Evolutionary conservation across 2,888 invertebrate species (phyloP).

Genomic region (Drosophila quinaria): DNA sequence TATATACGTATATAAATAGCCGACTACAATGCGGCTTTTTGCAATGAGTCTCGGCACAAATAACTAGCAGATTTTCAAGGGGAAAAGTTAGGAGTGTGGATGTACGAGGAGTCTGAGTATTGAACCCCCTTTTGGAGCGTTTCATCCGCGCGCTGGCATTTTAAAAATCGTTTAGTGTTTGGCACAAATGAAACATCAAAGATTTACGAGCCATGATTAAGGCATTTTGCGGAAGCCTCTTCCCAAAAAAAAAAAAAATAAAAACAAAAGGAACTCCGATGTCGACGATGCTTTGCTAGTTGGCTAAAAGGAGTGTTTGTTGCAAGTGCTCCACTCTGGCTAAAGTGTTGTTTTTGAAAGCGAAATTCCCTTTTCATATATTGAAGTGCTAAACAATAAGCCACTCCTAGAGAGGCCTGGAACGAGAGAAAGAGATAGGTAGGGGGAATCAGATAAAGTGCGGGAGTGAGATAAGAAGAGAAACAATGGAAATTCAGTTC

Average conservation of each 20-base stretch:
- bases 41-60: constrained; percentile 33
- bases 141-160: constrained; percentile 35
- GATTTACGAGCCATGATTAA: constrained; percentile 82
- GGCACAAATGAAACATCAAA: constrained; percentile 83
- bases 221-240: constrained; percentile 58
- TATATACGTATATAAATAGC: constrained; percentile 17
- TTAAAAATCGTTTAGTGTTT: constrained; percentile 79
- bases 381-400: constrained; percentile 61
- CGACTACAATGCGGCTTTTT: constrained; percentile 32
- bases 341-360: constrained; percentile 65
- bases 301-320: constrained; percentile 38
- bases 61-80: constrained; percentile 13
- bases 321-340: constrained; percentile 50
- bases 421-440: not conserved
- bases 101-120: not conserved
- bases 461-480: not conserved
- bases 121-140: constrained; percentile 7
- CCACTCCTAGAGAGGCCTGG: constrained; percentile 6
- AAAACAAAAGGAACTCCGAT: constrained; percentile 42
- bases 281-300: constrained; percentile 12
- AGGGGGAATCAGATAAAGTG: not conserved
- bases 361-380: constrained; percentile 54
- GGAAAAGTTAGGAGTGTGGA: not conserved
- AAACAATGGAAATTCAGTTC: constrained; percentile 18
- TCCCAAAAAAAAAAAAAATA: constrained; percentile 36